Conservation (phyloP, 2,888 invertebrate genomes). For the Tipula lateralis region DNA sequence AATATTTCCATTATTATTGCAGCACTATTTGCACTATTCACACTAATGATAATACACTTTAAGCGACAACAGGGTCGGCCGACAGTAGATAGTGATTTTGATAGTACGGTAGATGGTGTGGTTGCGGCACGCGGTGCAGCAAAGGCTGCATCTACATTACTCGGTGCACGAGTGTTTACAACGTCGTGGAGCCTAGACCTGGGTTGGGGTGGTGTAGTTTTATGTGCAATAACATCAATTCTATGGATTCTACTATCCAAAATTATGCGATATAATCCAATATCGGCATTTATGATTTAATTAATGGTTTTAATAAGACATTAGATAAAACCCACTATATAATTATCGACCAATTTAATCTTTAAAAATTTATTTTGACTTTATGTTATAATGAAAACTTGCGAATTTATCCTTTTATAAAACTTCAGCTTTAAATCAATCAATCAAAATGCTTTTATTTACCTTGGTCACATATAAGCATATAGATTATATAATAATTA, state of each 20-base stretch:
- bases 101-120: conserved; percentile 69
- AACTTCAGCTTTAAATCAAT: neutral
- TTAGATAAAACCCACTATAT: neutral
- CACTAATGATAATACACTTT: conserved; percentile 87
- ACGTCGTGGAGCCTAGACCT: conserved; percentile 79
- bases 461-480: neutral
- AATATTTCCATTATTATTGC: conserved; percentile 41
- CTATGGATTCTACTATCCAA: conserved; percentile 86
- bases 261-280: conserved; percentile 84
- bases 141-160: conserved; percentile 53
- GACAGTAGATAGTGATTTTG: conserved; percentile 55
- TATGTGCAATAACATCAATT: conserved; percentile 76
- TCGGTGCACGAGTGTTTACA: conserved; percentile 67
- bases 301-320: conserved; percentile 41
- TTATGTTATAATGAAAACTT: neutral
- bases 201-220: conserved; percentile 80
- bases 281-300: conserved; percentile 66
- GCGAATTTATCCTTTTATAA: neutral
- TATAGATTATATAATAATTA: too few species aligned
- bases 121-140: conserved; percentile 54
- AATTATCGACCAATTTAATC: neutral
- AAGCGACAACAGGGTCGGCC: conserved; percentile 71
- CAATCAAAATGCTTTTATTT: neutral
- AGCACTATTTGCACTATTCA: conserved; percentile 89
- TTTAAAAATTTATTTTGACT: neutral